Base-by-base conservation (phyloP, 2,888 invertebrate genomes). In the Anticlea derivata region DNA sequence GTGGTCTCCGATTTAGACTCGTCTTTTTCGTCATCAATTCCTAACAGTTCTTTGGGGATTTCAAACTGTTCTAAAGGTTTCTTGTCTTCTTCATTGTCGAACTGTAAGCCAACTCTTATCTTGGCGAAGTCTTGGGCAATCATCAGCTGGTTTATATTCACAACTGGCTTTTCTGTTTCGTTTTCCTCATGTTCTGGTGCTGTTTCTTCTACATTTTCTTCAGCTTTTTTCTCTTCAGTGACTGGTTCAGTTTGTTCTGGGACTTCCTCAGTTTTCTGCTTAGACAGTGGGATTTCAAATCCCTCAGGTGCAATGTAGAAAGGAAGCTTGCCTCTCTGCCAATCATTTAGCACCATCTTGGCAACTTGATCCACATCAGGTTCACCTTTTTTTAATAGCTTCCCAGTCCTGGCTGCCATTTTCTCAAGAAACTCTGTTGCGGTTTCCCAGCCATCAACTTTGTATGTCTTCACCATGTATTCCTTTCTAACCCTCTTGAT, bases 321-420 rank as follows among this genome's bases (percentile, higher is more conserved):
- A 0, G 99, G 99, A 44, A 99, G 86, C 83, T 98, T 98, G 3
- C 99, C 99, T 70, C 99, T 93, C 86, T 99, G 99, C 96, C 98
- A 99, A 83, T 99, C 99, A 89, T 99, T 99, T 1, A 99, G 92
- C 6, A 99, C 94, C 96, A 98, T 98, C 79, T 96, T 95, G 0
- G 99, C 95, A 0, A 96, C 96, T 53, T 96, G 96, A 38, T 93
- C 88, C 11, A 98, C 89, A 86, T 99, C 98, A 6, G 99, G 98
- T 76, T 99, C 99, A n/a, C 98, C 99, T 66, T 97, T 97, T 80
- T 98, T 99, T 6, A 98, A 82, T 44, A 99, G 89, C 85, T 97
- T 98, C 0, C 99, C 99, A 7, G 94, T 93, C 60, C 95, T 93
- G 39, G 93, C 92, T 0, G 99, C 98, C 66, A 98, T 78, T 83